Evolutionary conservation across 2,113 vertebrate genomes (phyloP).

Genomic region (Okapia johnstoni): DNA sequence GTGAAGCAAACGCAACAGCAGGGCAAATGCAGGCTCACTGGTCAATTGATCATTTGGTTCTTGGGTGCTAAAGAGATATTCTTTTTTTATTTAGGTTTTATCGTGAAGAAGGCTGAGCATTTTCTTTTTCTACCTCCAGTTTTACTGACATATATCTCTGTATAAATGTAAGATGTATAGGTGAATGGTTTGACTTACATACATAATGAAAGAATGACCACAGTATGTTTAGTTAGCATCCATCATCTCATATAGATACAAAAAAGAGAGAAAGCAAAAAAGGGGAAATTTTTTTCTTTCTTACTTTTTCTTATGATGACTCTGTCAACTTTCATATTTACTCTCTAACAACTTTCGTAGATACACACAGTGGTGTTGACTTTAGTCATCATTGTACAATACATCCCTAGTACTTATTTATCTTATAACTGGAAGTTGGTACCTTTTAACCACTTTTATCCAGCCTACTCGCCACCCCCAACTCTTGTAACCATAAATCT

Average conservation of each 20-base stretch:
- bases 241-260: background rate
- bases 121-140: background rate
- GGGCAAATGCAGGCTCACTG: too few relatives aligned
- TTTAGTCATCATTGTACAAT: background rate
- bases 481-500: background rate
- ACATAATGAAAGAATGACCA: background rate
- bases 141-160: background rate
- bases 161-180: background rate
- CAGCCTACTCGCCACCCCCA: background rate
- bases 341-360: background rate
- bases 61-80: background rate
- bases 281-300: background rate
- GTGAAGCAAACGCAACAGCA: background rate
- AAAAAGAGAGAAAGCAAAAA: background rate
- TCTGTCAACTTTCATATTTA: background rate
- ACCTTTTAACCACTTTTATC: background rate
- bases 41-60: background rate
- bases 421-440: background rate
- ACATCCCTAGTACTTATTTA: background rate
- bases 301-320: background rate
- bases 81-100: background rate
- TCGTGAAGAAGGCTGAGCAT: background rate
- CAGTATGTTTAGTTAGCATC: background rate
- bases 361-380: background rate
- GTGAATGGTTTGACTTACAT: background rate